Percentiles rank a stretch among this genome's conserved stretches.
These are phyloP conservation scores for Channa maculata DNA, from an alignment of 2,113 vertebrate species.

Conservation along the genomic window DNA sequence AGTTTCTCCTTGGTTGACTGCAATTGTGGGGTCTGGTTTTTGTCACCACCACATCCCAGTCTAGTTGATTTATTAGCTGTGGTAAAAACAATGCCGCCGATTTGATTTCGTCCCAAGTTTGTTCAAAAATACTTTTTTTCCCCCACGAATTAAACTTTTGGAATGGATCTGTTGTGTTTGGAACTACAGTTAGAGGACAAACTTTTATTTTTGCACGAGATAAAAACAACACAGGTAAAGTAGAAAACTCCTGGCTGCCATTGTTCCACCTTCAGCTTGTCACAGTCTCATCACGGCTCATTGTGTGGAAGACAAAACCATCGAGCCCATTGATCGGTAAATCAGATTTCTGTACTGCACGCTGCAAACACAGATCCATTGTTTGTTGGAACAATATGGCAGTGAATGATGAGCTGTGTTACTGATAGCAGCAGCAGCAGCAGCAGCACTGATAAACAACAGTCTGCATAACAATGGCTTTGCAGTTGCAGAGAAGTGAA, in stretches of 20 bases:
- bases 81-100: not conserved
- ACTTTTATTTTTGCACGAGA: no score
- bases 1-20: no score
- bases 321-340: constrained; percentile 51
- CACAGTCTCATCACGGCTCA: constrained; percentile 57
- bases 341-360: constrained; percentile 58
- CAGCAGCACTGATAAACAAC: constrained; percentile 61
- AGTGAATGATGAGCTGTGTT: constrained; percentile 72
- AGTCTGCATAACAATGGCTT: constrained; percentile 64
- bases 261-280: constrained; percentile 59
- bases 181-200: no score
- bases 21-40: no score
- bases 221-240: constrained; percentile 1
- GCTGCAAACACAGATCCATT: constrained; percentile 63
- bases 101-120: not conserved
- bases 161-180: not conserved
- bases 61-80: no score
- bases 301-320: constrained; percentile 66
- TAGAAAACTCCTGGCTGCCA: constrained; percentile 10
- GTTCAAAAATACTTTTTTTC: not conserved
- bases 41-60: no score
- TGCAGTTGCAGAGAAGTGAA: constrained; percentile 14
- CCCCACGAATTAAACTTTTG: not conserved
- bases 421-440: constrained; percentile 52
- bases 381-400: constrained; percentile 70